phyloP scores from a whole-genome alignment of 23 tunicate genomes.

The Clavelina lepadiformis region DNA sequence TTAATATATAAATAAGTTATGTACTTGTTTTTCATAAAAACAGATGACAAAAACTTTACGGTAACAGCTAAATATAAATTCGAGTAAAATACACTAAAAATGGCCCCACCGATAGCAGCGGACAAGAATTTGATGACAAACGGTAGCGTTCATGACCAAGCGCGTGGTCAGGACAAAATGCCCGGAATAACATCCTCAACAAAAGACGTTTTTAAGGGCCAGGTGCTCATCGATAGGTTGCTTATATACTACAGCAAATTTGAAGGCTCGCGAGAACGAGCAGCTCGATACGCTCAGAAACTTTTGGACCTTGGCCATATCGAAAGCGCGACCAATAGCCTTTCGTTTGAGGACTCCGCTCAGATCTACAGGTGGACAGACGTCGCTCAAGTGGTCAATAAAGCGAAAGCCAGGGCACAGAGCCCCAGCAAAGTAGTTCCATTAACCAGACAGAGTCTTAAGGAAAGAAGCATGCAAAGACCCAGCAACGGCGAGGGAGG shows the following conservation, averaged over 20 bases:
- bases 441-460: not conserved
- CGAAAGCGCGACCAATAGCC: constrained; percentile 52
- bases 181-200: constrained; percentile 19
- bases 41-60: no score
- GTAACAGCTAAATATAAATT: no score
- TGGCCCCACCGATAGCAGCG: no score
- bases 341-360: constrained; percentile 54
- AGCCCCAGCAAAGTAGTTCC: no score
- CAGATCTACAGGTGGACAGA: constrained; percentile 81
- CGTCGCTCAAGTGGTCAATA: constrained; percentile 59
- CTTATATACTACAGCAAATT: constrained; percentile 71
- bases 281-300: constrained; percentile 73
- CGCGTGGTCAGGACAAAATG: not conserved
- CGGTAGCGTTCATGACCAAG: not conserved
- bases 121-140: no score
- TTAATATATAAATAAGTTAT: no score
- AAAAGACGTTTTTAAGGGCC: constrained; percentile 70
- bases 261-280: constrained; percentile 77
- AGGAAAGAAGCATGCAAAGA: not conserved
- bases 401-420: constrained; percentile 35
- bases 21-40: no score
- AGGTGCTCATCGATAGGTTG: constrained; percentile 67
- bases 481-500: constrained; percentile 5
- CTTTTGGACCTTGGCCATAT: constrained; percentile 84
- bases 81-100: no score